Evolutionary conservation across 1,140 invertebrate species (phyloP), one percentile per base, ranked within the genome.

Genomic region (Dendroctonus valens): DNA sequence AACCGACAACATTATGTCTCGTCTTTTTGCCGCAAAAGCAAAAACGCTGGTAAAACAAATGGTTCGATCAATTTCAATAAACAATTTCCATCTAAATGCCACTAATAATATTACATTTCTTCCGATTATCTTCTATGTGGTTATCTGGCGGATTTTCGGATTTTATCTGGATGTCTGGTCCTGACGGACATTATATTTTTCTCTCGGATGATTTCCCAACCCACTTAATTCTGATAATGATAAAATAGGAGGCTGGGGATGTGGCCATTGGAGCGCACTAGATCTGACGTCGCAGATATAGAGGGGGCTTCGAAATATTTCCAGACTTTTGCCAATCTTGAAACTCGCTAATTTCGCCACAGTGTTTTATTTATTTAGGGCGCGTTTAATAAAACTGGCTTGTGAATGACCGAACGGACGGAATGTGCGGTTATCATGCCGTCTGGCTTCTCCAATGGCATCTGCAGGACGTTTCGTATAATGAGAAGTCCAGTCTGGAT

Each of bases 161-260:
- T 65, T 65, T 59, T 65, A 65, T 65, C 64, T 65, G 55, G 48
- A 59, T 51, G 64, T 26, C 64, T 65, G 55, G 64, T 65, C 64
- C 57, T 59, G 64, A 55, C 64, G 57, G 54, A 53, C 64, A 65
- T 58, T 65, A 65, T 51, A 65, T 65, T 65, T 64, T 65, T 65
- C 62, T 65, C 42, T 59, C 55, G 64, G 64, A 65, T 65, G 64
- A 65, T 65, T 65, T 65, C 58, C 64, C 64, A 65, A 65, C 59
- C 55, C 64, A 65, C 64, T 65, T 65, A 65, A 65, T 65, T 65
- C 55, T 44, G 54, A 65, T 65, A 65, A 65, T 65, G 64, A 65
- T 55, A 55, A 65, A 57, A 55, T 65, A 65, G 44, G 48, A 59
- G 42, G 26, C 42, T 48, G 42, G 53, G 53, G 62, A 65, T 52